Evolutionary conservation across 2,888 invertebrate genomes (phyloP).

Genomic region (Branchipolynoe longqiensis): DNA sequence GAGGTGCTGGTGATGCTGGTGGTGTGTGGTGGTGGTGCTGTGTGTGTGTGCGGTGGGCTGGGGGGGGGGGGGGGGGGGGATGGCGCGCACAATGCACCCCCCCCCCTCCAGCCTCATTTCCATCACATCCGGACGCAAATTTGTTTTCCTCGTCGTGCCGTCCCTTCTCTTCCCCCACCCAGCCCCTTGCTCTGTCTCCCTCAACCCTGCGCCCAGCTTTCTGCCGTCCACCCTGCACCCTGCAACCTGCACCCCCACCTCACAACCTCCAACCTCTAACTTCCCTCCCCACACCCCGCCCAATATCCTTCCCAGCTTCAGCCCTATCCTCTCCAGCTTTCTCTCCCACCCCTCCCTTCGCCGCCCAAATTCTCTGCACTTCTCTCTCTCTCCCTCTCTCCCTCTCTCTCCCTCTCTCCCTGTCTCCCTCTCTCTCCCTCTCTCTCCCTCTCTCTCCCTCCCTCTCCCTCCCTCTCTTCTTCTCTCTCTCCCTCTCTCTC

Average conservation of each 20-base stretch:
- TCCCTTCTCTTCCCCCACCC: not conserved
- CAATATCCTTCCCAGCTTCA: not conserved
- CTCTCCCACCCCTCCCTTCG: not conserved
- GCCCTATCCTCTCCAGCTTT: not conserved
- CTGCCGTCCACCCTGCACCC: not conserved
- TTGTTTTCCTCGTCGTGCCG: slow-evolving; percentile 26
- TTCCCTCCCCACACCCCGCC: no score
- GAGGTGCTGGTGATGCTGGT: no score
- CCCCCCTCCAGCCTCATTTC: slow-evolving; percentile 41
- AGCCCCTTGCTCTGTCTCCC: no score
- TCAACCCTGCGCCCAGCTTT: no score
- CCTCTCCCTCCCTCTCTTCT: slow-evolving; percentile 16
- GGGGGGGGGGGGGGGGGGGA: not conserved
- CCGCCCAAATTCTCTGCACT: not conserved
- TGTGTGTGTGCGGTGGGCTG: not conserved
- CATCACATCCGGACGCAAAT: slow-evolving; percentile 46
- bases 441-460: slow-evolving; percentile 28
- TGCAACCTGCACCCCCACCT: not conserved
- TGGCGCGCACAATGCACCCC: slow-evolving; percentile 11
- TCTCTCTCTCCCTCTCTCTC: slow-evolving; percentile 15
- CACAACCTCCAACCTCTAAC: not conserved
- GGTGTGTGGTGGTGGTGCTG: no score
- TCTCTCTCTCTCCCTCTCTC: slow-evolving; percentile 11
- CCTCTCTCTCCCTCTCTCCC: not conserved
- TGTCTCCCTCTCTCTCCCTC: not conserved